Evolutionary conservation across 2,888 invertebrate species (phyloP).

Genomic region (Zygothrica quintamaculata): DNA sequence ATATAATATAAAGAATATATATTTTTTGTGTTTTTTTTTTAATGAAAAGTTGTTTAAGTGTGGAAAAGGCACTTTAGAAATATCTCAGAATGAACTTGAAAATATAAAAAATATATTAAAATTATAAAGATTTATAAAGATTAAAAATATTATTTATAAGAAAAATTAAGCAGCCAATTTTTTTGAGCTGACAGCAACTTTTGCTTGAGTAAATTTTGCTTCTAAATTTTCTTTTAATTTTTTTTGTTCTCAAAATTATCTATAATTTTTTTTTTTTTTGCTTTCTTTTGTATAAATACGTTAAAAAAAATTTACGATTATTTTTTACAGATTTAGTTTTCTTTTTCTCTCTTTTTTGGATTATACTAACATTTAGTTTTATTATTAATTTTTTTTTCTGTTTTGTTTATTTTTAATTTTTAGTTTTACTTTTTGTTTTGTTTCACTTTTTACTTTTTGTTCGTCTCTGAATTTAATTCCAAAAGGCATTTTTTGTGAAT

Average conservation of each 20-base stretch:
- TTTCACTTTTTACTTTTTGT: slow-evolving; percentile 48
- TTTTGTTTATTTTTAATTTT: slow-evolving; percentile 13
- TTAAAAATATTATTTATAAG: no score
- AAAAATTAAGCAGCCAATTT: neutral
- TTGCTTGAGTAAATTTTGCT: slow-evolving; percentile 61
- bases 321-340: slow-evolving; percentile 59
- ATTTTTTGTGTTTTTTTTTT: no score
- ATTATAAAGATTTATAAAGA: no score
- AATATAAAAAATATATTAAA: no score
- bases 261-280: slow-evolving; percentile 40
- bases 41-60: no score
- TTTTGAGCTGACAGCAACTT: slow-evolving; percentile 42
- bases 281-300: slow-evolving; percentile 54
- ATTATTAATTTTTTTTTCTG: slow-evolving; percentile 18
- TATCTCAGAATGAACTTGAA: no score
- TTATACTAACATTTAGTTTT: slow-evolving; percentile 57
- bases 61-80: no score
- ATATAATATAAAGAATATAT: no score
- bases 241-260: slow-evolving; percentile 40
- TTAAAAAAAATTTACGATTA: slow-evolving; percentile 53
- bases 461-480: slow-evolving; percentile 83
- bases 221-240: slow-evolving; percentile 59
- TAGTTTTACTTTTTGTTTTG: slow-evolving; percentile 17
- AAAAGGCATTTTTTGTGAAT: slow-evolving; percentile 83
- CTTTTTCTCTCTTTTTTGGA: slow-evolving; percentile 17